phyloP scores from a whole-genome alignment of 1,140 invertebrate genomes.

The Bilobella aurantiaca region DNA sequence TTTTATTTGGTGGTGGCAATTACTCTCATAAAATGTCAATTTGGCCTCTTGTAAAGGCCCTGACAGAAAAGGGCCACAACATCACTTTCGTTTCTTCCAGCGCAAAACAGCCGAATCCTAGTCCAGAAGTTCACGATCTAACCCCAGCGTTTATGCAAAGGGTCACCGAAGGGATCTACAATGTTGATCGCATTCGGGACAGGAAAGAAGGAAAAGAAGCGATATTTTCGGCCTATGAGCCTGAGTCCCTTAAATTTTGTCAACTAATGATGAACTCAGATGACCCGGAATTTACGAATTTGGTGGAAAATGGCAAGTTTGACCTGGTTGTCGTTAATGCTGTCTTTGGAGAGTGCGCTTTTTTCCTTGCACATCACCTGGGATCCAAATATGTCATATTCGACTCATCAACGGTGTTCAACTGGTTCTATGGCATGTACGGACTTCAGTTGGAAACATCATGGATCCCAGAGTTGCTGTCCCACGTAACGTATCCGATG shows the following conservation, averaged over 20 bases:
- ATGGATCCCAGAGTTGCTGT: slow-evolving; percentile 7
- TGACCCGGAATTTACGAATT: not conserved
- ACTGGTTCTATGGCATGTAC: slow-evolving; percentile 11
- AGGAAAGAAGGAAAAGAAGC: not conserved
- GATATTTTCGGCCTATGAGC: not conserved
- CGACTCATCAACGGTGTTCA: not conserved
- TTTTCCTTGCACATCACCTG: slow-evolving; percentile 9
- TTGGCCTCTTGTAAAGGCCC: slow-evolving; percentile 11
- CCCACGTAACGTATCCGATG: not conserved
- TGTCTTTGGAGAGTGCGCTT: slow-evolving; percentile 19
- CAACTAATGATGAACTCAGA: not conserved
- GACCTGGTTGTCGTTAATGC: slow-evolving; percentile 15
- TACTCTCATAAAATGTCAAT: slow-evolving; percentile 11
- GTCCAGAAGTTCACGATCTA: slow-evolving; percentile 7
- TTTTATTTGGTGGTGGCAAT: slow-evolving; percentile 22
- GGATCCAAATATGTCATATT: slow-evolving; percentile 9
- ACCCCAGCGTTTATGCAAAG: not conserved
- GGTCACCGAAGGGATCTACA: slow-evolving; percentile 3
- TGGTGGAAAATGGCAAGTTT: not conserved
- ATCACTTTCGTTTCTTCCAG: slow-evolving; percentile 15
- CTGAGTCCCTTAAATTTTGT: not conserved
- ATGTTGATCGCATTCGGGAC: slow-evolving; percentile 11
- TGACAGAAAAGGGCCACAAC: slow-evolving; percentile 15
- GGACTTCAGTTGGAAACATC: slow-evolving; percentile 6
- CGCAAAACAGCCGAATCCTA: not conserved